A percentile compares a stretch with the other conserved stretches of the same genome.
Conservation (phyloP, 2,888 invertebrate species). For the Nephrotoma guestfalica region DNA sequence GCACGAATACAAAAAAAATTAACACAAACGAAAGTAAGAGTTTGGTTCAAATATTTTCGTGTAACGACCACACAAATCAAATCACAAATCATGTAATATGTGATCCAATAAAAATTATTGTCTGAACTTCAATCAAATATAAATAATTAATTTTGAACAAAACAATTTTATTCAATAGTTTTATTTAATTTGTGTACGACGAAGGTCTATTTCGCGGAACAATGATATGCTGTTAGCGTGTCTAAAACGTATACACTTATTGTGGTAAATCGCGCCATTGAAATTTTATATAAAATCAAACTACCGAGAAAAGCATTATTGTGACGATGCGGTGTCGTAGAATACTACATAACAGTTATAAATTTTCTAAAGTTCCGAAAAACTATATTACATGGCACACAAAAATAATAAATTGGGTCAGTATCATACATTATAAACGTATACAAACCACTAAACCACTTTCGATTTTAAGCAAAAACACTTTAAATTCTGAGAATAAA, state of each 20-base stretch:
- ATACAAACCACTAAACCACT: background rate
- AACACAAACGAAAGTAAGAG: no score
- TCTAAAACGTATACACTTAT: background rate
- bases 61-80: no score
- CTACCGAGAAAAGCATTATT: no score
- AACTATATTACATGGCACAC: background rate
- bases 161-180: background rate
- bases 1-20: no score
- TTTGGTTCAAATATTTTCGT: no score
- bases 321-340: no score
- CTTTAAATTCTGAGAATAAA: background rate
- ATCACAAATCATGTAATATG: no score
- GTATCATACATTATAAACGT: background rate
- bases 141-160: background rate
- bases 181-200: background rate
- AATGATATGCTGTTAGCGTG: background rate
- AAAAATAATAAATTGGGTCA: background rate
- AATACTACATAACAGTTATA: background rate
- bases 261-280: background rate
- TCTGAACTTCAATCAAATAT: no score
- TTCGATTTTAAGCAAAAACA: background rate
- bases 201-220: background rate
- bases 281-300: background rate
- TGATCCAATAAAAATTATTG: no score
- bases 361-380: background rate